Evolutionary conservation across 2,797 vertebrate species (phyloP), one percentile per base, ranked within the genome.

Genomic region (Parotocinclus haroldoi): DNA sequence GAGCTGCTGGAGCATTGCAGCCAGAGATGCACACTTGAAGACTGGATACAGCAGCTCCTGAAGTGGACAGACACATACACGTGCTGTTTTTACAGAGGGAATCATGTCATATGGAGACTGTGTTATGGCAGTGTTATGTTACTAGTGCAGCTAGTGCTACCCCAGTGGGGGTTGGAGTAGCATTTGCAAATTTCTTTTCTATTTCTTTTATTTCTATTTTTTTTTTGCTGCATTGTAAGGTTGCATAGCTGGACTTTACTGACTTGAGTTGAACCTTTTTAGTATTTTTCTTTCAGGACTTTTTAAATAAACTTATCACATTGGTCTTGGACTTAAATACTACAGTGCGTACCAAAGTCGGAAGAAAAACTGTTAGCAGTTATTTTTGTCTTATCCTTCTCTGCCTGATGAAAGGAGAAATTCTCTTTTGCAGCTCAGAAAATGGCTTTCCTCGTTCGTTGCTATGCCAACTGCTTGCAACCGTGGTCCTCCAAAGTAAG

Each of bases 401-500:
- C 79, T 88, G 84, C 61, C 67, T 65, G 56, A 68, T 79, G 80
- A 84, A 78, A 88, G 89, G 42, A 86, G 88, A 91, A 95, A 93
- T 89, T 94, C 93, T 91, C 84, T 82, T 80, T 84, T 77, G 80
- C 81, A 80, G 79, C 80, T 89, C 68, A 83, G 82, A 86, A 94
- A 92, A 99, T 99, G 96, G 96, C 96, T 93, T 99, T 99, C 92
- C 96, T 98, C 76, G 93, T 98, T 82, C 96, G 95, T 87, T 98
- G 96, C 92, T 99, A 99, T 71, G 95, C 96, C 93, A 98, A 98
- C 92, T 99, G 96, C 89, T 91, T 99, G 87, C 96, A 98, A 79
- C 96, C 96, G 27, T 99, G 96, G 96, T 96, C 96, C 87, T 96
- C 96, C 85, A 99, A 99, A 98, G 96, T 99, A 98, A 98, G 96